phyloP scores from a whole-genome alignment of 1,140 invertebrate genomes.

The Phymastichus coffea region DNA sequence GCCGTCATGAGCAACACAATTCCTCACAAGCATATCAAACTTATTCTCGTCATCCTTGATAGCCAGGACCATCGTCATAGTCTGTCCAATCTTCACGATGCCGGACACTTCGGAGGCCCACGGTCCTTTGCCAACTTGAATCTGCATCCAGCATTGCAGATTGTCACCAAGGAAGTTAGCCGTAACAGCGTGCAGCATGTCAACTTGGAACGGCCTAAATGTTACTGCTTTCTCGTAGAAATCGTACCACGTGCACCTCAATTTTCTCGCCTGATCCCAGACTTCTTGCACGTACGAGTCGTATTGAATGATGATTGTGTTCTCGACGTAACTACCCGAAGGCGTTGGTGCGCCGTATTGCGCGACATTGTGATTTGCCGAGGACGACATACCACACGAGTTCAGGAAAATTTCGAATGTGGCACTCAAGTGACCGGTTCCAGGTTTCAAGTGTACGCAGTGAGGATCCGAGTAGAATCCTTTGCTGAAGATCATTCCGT shows the following conservation, averaged over 20 bases:
- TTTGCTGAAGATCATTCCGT: conserved; percentile 95
- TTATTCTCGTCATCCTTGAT: conserved; percentile 95
- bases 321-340: conserved; percentile 89
- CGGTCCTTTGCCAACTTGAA: conserved; percentile 90
- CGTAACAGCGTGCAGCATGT: conserved; percentile 90
- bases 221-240: conserved; percentile 94
- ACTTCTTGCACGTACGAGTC: conserved; percentile 94
- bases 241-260: conserved; percentile 92
- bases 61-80: conserved; percentile 93
- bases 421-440: conserved; percentile 83
- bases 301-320: conserved; percentile 93
- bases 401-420: conserved; percentile 92
- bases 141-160: conserved; percentile 95
- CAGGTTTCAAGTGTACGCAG: conserved; percentile 87
- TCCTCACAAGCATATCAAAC: conserved; percentile 92
- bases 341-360: conserved; percentile 78
- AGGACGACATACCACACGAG: conserved; percentile 87
- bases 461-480: conserved; percentile 87
- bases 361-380: conserved; percentile 80
- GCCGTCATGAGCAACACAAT: conserved; percentile 92
- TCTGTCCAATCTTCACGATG: conserved; percentile 93
- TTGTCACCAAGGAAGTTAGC: conserved; percentile 94
- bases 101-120: conserved; percentile 94
- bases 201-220: conserved; percentile 90
- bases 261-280: conserved; percentile 81